These are phyloP conservation scores for Brachypteracias leptosomus DNA, from an alignment of 2,113 vertebrate genomes.

Conservation along the genomic window DNA sequence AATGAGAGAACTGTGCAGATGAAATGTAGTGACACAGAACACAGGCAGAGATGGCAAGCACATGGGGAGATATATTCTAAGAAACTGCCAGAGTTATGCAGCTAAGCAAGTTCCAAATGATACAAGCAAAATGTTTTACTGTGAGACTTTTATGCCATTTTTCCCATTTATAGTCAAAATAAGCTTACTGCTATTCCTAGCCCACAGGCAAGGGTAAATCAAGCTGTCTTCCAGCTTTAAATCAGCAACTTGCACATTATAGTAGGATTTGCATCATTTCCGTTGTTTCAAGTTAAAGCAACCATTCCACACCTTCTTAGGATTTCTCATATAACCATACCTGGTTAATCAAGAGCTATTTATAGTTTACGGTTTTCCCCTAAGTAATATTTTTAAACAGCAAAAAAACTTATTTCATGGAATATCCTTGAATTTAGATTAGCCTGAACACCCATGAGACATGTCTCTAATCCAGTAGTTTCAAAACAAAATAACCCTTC, in stretches of 20 bases:
- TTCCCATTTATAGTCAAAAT: conserved; percentile 38
- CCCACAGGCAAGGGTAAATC: conserved; percentile 11
- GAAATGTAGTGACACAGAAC: background rate
- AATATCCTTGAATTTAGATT: background rate
- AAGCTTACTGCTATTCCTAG: conserved; percentile 22
- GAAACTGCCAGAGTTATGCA: background rate
- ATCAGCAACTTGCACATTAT: background rate
- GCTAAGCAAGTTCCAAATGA: conserved; percentile 23
- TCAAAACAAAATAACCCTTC: background rate
- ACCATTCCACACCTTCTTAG: background rate
- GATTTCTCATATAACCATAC: background rate
- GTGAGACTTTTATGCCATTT: conserved; percentile 3
- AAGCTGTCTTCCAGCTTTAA: conserved; percentile 31
- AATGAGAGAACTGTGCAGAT: background rate
- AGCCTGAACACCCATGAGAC: background rate
- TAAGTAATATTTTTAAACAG: background rate
- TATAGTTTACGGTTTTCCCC: background rate
- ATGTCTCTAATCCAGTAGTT: background rate
- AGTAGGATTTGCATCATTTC: background rate
- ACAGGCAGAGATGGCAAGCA: background rate
- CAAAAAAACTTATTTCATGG: background rate
- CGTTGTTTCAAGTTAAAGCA: background rate
- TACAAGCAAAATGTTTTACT: conserved; percentile 38
- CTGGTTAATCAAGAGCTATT: background rate
- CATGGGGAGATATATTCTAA: background rate